These are phyloP conservation scores for Dromiciops gliroides DNA, from an alignment of 2,113 vertebrate genomes.

Conservation along the genomic window DNA sequence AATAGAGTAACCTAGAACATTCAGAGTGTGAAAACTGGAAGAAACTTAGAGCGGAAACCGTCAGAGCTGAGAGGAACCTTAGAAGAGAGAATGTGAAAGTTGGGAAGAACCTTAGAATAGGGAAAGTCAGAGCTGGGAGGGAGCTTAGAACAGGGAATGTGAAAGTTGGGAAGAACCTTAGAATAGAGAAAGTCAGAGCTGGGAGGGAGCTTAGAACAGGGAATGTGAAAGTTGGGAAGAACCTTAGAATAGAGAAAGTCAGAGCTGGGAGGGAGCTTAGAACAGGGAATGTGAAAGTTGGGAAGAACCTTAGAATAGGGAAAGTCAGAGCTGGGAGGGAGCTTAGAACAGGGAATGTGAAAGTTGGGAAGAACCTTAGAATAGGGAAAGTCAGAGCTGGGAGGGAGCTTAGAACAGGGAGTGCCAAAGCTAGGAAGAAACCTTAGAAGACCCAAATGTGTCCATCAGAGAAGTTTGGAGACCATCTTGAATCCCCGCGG, in stretches of 20 bases:
- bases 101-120: background rate
- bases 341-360: slow-evolving; percentile 13
- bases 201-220: too few species aligned
- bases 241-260: too few species aligned
- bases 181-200: too few species aligned
- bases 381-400: too few species aligned
- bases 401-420: background rate
- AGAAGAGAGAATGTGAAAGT: background rate
- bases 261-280: too few species aligned
- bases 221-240: too few species aligned
- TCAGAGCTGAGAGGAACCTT: background rate
- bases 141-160: background rate
- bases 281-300: too few species aligned
- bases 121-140: background rate
- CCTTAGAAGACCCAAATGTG: background rate
- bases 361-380: background rate
- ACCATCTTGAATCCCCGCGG: background rate
- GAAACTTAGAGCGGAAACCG: slow-evolving; percentile 28
- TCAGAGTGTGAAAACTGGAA: background rate
- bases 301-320: slow-evolving; percentile 28
- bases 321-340: background rate
- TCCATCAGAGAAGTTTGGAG: background rate
- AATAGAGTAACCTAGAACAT: background rate
- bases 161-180: background rate
- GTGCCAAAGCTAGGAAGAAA: background rate